A percentile compares a stretch with the other conserved stretches of the same genome.
Evolutionary conservation across 2,888 invertebrate genomes (phyloP).

Genomic region (Cryptocheilus praepositus): DNA sequence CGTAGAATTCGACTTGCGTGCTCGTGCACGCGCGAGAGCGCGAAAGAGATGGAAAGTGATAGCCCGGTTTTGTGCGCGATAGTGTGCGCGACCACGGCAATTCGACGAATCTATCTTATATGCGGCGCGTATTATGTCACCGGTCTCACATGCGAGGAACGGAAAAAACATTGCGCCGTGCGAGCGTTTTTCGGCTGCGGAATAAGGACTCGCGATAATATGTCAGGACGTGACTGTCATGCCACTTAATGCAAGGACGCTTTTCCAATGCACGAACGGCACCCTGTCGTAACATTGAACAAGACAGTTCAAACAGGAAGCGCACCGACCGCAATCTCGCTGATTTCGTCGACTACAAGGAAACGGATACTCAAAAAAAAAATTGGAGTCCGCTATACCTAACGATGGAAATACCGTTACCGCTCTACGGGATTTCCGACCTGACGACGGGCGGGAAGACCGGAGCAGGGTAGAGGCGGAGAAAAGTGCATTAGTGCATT

Average conservation of each 20-base stretch:
- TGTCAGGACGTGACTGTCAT: too few relatives aligned
- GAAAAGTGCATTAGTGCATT: constrained; percentile 49
- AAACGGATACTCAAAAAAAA: too few relatives aligned
- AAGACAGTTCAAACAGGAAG: too few relatives aligned
- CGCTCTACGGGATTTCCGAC: too few relatives aligned
- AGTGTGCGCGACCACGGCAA: constrained; percentile 32
- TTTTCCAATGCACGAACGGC: too few relatives aligned
- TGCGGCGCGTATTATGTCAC: constrained; percentile 53
- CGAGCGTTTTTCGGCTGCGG: constrained; percentile 23
- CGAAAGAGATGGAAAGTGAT: constrained; percentile 23
- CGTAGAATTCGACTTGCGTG: constrained; percentile 11
- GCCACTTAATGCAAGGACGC: too few relatives aligned
- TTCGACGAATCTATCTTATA: constrained; percentile 44
- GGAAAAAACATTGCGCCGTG: constrained; percentile 32
- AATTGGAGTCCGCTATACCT: too few relatives aligned
- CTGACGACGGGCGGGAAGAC: too few relatives aligned
- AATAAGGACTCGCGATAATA: constrained; percentile 4
- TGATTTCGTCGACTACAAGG: too few relatives aligned
- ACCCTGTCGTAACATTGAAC: too few relatives aligned
- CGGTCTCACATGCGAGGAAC: constrained; percentile 17
- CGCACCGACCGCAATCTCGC: too few relatives aligned
- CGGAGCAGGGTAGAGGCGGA: neutral
- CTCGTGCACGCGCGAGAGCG: constrained; percentile 9
- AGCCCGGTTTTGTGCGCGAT: constrained; percentile 16
- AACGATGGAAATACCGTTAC: too few relatives aligned